phyloP scores from a whole-genome alignment of 2,797 vertebrate genomes.

The Pangasius djambal region DNA sequence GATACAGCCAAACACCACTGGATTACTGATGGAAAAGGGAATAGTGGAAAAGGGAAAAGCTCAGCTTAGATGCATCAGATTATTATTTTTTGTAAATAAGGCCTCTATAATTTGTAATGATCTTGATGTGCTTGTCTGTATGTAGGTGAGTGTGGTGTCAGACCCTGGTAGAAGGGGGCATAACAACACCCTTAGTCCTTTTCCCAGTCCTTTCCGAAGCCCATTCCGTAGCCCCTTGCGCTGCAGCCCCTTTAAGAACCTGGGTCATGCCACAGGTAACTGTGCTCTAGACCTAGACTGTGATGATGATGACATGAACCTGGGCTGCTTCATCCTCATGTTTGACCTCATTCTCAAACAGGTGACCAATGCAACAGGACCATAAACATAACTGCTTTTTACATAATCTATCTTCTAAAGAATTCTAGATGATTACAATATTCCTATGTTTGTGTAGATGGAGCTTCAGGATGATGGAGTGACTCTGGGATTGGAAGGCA shows the following conservation, averaged over 20 bases:
- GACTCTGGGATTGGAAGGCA: constrained; percentile 93
- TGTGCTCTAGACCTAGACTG: constrained; percentile 93
- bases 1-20: constrained; percentile 31
- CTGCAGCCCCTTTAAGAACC: constrained; percentile 94
- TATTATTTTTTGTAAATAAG: too few relatives aligned
- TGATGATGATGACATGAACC: constrained; percentile 98
- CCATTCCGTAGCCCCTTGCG: constrained; percentile 90
- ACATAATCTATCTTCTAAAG: neutral
- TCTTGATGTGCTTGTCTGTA: neutral
- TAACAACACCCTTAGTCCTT: constrained; percentile 91
- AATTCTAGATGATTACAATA: neutral
- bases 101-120: neutral
- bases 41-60: neutral
- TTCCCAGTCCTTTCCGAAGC: constrained; percentile 96
- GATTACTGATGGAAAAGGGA: constrained; percentile 12
- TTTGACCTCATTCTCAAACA: constrained; percentile 98
- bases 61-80: too few relatives aligned
- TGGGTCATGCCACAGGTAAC: constrained; percentile 87
- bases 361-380: constrained; percentile 70
- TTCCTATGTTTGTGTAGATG: constrained; percentile 80
- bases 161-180: constrained; percentile 92
- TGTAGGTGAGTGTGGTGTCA: constrained; percentile 92
- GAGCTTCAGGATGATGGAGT: constrained; percentile 97
- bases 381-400: neutral
- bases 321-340: constrained; percentile 99